Conservation (phyloP, 2,888 invertebrate genomes). For the Macaria notata region DNA sequence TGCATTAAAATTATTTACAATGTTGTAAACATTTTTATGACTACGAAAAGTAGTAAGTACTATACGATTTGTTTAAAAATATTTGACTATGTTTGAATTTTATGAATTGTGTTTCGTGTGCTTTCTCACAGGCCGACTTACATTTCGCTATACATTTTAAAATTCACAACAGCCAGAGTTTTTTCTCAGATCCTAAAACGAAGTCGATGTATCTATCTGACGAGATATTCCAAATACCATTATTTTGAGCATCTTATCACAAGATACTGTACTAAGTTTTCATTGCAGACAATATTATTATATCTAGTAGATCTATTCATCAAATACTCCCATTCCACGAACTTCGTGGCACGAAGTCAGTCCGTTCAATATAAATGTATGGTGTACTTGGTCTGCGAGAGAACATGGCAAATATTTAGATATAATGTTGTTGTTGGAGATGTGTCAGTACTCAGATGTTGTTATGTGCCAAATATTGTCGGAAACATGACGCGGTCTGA, state of each 20-base stretch:
- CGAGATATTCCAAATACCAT: constrained; percentile 12
- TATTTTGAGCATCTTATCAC: constrained; percentile 20
- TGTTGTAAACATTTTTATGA: constrained; percentile 48
- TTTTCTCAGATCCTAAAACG: no score
- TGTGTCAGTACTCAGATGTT: constrained; percentile 45
- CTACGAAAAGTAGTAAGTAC: constrained; percentile 47
- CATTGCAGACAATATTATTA: no score
- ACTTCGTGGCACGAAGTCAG: no score
- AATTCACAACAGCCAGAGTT: no score
- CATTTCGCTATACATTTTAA: constrained; percentile 4
- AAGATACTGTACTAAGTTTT: not conserved
- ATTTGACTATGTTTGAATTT: constrained; percentile 62
- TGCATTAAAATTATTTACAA: constrained; percentile 47
- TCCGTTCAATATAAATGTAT: no score
- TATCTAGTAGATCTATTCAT: no score
- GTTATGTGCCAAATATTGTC: constrained; percentile 42
- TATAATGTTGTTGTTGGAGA: constrained; percentile 63
- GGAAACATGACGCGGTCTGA: constrained; percentile 32
- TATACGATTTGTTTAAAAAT: constrained; percentile 62
- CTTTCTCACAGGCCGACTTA: constrained; percentile 52
- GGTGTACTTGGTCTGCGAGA: constrained; percentile 47
- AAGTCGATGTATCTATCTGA: constrained; percentile 6
- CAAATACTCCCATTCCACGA: no score
- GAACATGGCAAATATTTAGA: constrained; percentile 53
- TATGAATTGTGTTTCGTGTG: constrained; percentile 66